Percentiles rank a stretch among this genome's conserved stretches.
Evolutionary conservation across 2,888 invertebrate genomes (phyloP).

Genomic region (Cheilosia vernalis): DNA sequence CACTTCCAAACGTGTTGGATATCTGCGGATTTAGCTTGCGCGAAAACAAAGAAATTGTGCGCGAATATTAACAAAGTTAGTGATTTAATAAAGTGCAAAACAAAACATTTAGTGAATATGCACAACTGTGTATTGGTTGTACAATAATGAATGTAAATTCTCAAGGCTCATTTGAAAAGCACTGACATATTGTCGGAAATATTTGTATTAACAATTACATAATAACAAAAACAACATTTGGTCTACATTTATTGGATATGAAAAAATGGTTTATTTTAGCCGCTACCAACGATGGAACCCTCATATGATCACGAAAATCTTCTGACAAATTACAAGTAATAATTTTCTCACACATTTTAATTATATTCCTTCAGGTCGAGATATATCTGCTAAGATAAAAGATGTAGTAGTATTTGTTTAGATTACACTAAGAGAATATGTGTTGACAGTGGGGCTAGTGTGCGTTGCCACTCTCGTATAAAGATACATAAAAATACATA

Average conservation of each 20-base stretch:
- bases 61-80: slow-evolving; percentile 16
- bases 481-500: slow-evolving; percentile 17
- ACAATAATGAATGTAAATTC: slow-evolving; percentile 25
- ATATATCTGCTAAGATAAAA: slow-evolving; percentile 64
- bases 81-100: slow-evolving; percentile 27
- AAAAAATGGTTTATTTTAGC: slow-evolving; percentile 65
- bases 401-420: slow-evolving; percentile 44
- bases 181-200: slow-evolving; percentile 5
- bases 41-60: slow-evolving; percentile 39
- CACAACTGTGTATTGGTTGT: slow-evolving; percentile 11
- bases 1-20: not conserved
- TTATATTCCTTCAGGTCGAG: slow-evolving; percentile 65
- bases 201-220: slow-evolving; percentile 16
- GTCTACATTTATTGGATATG: slow-evolving; percentile 46
- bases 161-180: slow-evolving; percentile 27
- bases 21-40: slow-evolving; percentile 5
- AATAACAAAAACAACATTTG: slow-evolving; percentile 12
- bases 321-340: slow-evolving; percentile 84
- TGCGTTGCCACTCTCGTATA: slow-evolving; percentile 13
- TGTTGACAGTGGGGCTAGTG: not conserved
- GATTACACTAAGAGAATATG: slow-evolving; percentile 19
- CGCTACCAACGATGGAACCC: slow-evolving; percentile 82
- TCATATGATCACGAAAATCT: slow-evolving; percentile 83
- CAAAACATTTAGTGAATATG: slow-evolving; percentile 11
- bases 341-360: slow-evolving; percentile 76